Evolutionary conservation across 2,888 invertebrate genomes (phyloP).

Genomic region (Drosophila mercatorum): DNA sequence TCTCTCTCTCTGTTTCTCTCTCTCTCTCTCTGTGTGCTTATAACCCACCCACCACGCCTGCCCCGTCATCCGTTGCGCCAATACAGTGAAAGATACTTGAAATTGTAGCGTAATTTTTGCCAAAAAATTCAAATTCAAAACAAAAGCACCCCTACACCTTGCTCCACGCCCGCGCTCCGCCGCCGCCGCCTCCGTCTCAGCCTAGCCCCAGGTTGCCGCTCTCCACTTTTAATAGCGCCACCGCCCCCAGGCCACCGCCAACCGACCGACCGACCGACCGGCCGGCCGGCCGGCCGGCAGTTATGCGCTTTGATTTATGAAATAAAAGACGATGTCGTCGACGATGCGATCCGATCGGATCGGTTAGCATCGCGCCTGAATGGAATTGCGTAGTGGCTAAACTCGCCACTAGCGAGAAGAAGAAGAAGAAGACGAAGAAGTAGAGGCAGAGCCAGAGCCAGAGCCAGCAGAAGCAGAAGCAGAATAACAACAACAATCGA

Average conservation of each 20-base stretch:
- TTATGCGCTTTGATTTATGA: slow-evolving; percentile 64
- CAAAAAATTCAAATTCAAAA: slow-evolving; percentile 41
- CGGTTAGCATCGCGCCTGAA: slow-evolving; percentile 43
- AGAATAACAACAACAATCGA: background rate
- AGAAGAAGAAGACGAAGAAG: background rate
- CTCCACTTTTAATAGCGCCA: slow-evolving; percentile 6
- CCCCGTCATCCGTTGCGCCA: slow-evolving; percentile 12
- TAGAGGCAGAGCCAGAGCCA: background rate
- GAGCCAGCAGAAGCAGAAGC: background rate
- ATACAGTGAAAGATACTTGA: slow-evolving; percentile 32
- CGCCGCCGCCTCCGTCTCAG: background rate
- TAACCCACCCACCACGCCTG: slow-evolving; percentile 56
- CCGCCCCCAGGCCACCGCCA: background rate
- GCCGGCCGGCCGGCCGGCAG: slow-evolving; percentile 30
- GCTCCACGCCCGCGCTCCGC: background rate
- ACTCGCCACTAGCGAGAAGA: slow-evolving; percentile 13
- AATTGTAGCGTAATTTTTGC: slow-evolving; percentile 54
- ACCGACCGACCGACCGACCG: slow-evolving; percentile 16
- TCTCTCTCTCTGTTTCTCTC: background rate
- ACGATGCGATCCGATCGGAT: slow-evolving; percentile 18
- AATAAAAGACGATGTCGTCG: slow-evolving; percentile 46
- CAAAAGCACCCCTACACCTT: slow-evolving; percentile 25
- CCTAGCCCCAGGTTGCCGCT: background rate
- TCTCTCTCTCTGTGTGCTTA: slow-evolving; percentile 8
- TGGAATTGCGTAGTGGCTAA: slow-evolving; percentile 58